A percentile compares a stretch with the other conserved stretches of the same genome.
Evolutionary conservation across 2,888 invertebrate genomes (phyloP).

Genomic region (Drosophila testacea): DNA sequence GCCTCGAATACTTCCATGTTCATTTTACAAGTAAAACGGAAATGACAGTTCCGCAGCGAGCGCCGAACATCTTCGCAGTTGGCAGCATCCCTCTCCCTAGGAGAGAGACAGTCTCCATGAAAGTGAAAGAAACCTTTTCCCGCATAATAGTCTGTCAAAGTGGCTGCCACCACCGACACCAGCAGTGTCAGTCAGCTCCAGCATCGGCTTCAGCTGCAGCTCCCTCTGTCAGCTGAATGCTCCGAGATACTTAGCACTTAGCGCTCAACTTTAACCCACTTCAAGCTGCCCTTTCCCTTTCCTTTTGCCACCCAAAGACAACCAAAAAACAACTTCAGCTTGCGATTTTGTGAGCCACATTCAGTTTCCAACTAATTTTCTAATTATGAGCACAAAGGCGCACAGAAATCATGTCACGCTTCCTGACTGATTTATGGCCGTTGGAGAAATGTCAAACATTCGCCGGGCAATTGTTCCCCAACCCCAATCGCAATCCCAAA

Average conservation of each 20-base stretch:
- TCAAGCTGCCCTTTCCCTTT: slow-evolving; percentile 8
- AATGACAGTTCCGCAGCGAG: slow-evolving; percentile 83
- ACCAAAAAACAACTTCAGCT: background rate
- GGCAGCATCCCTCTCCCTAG: slow-evolving; percentile 31
- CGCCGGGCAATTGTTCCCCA: slow-evolving; percentile 42
- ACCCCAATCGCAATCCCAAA: background rate
- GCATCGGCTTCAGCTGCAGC: slow-evolving; percentile 29
- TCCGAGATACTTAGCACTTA: slow-evolving; percentile 60
- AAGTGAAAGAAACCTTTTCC: slow-evolving; percentile 84
- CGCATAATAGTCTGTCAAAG: slow-evolving; percentile 83
- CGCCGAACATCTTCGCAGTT: slow-evolving; percentile 67
- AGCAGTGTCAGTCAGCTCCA: slow-evolving; percentile 42
- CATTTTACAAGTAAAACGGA: slow-evolving; percentile 83
- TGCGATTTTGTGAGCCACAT: slow-evolving; percentile 33
- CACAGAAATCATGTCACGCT: slow-evolving; percentile 83
- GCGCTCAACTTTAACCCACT: slow-evolving; percentile 44
- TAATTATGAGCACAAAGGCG: slow-evolving; percentile 84
- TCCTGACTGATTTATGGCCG: slow-evolving; percentile 84
- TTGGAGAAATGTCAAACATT: slow-evolving; percentile 85
- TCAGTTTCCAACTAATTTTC: slow-evolving; percentile 76
- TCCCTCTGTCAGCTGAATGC: slow-evolving; percentile 27
- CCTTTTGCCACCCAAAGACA: slow-evolving; percentile 2
- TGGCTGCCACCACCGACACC: slow-evolving; percentile 46
- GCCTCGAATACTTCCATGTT: slow-evolving; percentile 80
- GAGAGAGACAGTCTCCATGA: slow-evolving; percentile 38